Evolutionary conservation across 2,888 invertebrate species (phyloP), one percentile per base, ranked within the genome.

Genomic region (Geotrupes spiniger): DNA sequence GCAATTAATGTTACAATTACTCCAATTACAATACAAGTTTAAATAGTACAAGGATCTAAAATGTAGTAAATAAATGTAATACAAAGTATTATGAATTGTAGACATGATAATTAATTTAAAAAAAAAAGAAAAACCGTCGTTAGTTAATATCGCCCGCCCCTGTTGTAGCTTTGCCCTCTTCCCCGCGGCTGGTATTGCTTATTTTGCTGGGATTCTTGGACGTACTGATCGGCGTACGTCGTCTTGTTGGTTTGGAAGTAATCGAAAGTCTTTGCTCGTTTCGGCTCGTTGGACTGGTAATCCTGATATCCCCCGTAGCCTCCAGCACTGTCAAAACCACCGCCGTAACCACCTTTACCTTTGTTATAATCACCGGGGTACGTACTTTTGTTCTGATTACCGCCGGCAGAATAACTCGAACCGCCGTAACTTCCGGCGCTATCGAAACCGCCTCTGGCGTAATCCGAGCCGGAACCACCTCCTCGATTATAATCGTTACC

Each of bases 191-290:
- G 61, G 52, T 65, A 74, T 53, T 68, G 75, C 59, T 69, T 70
- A 60, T 74, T 74, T 17, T 68, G 67, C 42, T 70, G 63, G 36
- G 59, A 66, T 46, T 74, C 74, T 57, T 73, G 70, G 6, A 72
- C 73, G 52, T 73, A 74, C 48, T 74, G 72, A 62, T 74, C 74
- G 2, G 73, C 70, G 54, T 74, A 73, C 1, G 68, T 70, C 0
- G 63, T 63, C 46, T 65, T 69, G 51, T 64, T 68, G 39, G 63
- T 63, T 63, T 71, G 71, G 60, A 69, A 73, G 45, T 65, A 66
- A 55, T 74, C 73, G 48, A 69, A 73, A 41, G 73, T 72, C 61
- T 70, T 72, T n/a, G 66, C 64, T 14, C 72, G 57, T 60, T 73
- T 73, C 33, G 70, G 67, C 52, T 71, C 70, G 54, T 64, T 48